phyloP scores from a whole-genome alignment of 2,888 invertebrate species.

The Callosobruchus maculatus region DNA sequence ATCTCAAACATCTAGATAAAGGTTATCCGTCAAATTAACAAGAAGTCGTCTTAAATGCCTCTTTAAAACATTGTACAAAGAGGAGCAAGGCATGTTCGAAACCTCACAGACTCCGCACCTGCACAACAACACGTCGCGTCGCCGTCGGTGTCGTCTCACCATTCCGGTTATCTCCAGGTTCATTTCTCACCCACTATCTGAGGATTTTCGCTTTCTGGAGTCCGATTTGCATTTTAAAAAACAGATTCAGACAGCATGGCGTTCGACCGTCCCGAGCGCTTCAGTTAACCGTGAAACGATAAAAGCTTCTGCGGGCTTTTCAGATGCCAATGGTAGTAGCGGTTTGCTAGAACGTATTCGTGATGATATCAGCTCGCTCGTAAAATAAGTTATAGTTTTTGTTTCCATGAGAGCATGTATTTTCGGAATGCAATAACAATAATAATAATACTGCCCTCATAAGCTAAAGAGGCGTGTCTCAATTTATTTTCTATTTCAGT shows the following conservation, averaged over 20 bases:
- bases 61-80: too few species aligned
- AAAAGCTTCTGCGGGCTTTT: not conserved
- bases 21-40: too few species aligned
- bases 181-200: conserved; percentile 10
- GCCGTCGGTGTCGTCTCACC: too few species aligned
- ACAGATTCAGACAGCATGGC: not conserved
- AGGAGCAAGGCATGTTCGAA: not conserved
- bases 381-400: too few species aligned
- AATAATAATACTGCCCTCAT: too few species aligned
- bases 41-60: too few species aligned
- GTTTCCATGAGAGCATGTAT: too few species aligned
- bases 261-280: not conserved
- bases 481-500: too few species aligned
- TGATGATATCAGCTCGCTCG: too few species aligned
- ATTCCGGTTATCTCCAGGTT: conserved; percentile 12
- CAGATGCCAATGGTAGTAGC: not conserved
- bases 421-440: too few species aligned
- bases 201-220: conserved; percentile 3
- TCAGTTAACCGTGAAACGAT: not conserved
- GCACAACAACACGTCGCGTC: not conserved
- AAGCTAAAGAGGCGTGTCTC: too few species aligned
- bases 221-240: not conserved
- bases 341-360: not conserved
- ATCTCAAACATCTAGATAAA: too few species aligned
- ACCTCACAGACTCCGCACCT: not conserved